Percentiles rank a stretch among this genome's conserved stretches.
phyloP scores from a whole-genome alignment of 2,113 vertebrate genomes.

The Otocyon megalotis region DNA sequence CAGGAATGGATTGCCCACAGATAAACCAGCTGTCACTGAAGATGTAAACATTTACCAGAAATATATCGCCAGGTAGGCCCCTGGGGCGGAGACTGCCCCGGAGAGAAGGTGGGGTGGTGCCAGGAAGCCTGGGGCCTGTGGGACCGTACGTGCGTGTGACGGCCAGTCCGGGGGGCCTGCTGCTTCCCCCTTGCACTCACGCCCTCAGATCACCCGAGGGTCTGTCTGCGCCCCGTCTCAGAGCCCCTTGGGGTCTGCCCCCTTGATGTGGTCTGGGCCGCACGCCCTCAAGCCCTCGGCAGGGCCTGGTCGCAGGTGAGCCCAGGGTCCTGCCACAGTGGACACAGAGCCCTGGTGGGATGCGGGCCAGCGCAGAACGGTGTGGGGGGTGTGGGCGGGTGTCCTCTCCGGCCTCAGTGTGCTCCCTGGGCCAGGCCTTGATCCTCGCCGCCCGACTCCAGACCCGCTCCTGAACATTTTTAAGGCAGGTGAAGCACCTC shows the following conservation, averaged over 20 bases:
- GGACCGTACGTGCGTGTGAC: conserved; percentile 5
- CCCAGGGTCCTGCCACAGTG: background rate
- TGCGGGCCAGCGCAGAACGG: rapidly evolving
- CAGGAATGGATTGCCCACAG: conserved; percentile 98
- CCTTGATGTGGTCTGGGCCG: background rate
- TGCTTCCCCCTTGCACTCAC: background rate
- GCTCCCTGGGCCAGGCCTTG: background rate
- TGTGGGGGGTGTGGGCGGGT: no score
- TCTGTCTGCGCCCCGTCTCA: rapidly evolving
- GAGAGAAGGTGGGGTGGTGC: conserved; percentile 50
- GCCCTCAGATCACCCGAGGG: background rate
- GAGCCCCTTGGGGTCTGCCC: background rate
- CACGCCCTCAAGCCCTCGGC: background rate
- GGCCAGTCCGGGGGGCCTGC: background rate
- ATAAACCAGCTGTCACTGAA: conserved; percentile 96
- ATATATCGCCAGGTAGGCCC: conserved; percentile 99
- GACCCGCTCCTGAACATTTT: conserved; percentile 60
- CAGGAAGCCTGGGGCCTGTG: conserved; percentile 79
- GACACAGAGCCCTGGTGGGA: background rate
- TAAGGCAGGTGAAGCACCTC: conserved; percentile 84
- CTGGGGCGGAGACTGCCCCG: conserved; percentile 69
- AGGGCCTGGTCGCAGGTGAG: background rate
- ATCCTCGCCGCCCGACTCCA: background rate
- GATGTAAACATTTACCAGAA: conserved; percentile 99
- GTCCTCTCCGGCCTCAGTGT: background rate